Base-by-base conservation (phyloP, 2,797 vertebrate genomes). In the Morus bassanus region DNA sequence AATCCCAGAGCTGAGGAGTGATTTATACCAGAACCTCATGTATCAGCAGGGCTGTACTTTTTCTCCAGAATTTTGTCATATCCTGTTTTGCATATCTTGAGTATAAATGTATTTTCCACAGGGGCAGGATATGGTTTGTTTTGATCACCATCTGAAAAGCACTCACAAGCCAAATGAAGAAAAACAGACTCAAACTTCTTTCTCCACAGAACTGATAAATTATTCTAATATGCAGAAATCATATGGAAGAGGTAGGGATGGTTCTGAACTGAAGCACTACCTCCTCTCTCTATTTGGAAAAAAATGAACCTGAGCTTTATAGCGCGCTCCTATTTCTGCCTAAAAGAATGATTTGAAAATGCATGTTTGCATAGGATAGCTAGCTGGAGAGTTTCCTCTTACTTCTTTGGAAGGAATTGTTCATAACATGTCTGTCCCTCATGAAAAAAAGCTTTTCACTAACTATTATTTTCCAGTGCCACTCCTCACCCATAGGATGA, bases 91-190 rank as follows among this genome's bases (percentile, higher is more conserved):
- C 95, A 90, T 97, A 96, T 92, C 97, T 97, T 95, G 70, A 96
- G 76, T 92, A 95, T 94, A 97, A 97, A 97, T 97, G 96, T 93
- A 94, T 98, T 97, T 97, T 98, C 97, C 96, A 97, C 78, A 92
- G 89, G 85, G 83, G 77, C 87, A 93, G 84, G 95, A 96, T 94
- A 95, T 1, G 3, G 50, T 93, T 94, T 95, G 89, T 95, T 97
- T 96, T 97, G 81, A 95, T 97, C 93, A 77, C 50, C 77, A 65
- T 96, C 83, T 87, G 57, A 97, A 91, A 89, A 94, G 89, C 54
- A 37, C 37, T 92, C 37, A 50, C 31, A 92, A 96, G 70, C 53
- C 79, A 97, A 96, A 95, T 92, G 96, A 97, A 88, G 84, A 93
- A 97, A 96, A 96, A 63, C 94, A 97, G 95, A 87, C 56, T 79